Evolutionary conservation across 1,140 invertebrate species (phyloP).

Genomic region (Odontomachus brunneus): DNA sequence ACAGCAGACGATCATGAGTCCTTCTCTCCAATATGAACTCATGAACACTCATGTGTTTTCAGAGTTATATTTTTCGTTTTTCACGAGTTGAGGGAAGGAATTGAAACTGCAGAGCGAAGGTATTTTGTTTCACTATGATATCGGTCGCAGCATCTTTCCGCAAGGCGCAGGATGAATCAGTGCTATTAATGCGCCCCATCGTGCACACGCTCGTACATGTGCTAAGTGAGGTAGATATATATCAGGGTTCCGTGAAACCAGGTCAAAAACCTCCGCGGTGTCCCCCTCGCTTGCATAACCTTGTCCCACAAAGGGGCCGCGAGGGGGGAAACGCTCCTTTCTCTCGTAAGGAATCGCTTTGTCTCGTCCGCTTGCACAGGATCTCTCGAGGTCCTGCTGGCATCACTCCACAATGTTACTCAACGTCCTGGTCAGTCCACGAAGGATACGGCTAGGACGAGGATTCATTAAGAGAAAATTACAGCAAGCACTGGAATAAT

Average conservation of each 20-base stretch:
- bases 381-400: neutral
- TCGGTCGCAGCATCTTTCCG: neutral
- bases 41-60: too few relatives aligned
- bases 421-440: neutral
- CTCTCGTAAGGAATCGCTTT: slow-evolving; percentile 36
- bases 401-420: neutral
- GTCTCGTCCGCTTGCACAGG: neutral
- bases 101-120: too few relatives aligned
- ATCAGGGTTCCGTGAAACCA: slow-evolving; percentile 41
- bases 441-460: neutral
- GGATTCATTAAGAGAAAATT: too few relatives aligned
- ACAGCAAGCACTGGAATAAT: too few relatives aligned
- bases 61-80: too few relatives aligned
- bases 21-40: too few relatives aligned
- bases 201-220: neutral
- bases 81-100: too few relatives aligned
- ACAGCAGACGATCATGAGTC: too few relatives aligned
- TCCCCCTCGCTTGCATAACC: slow-evolving; percentile 32
- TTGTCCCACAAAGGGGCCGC: slow-evolving; percentile 49
- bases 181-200: neutral
- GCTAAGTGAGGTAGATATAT: neutral
- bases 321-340: slow-evolving; percentile 33
- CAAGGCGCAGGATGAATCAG: neutral
- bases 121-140: slow-evolving; percentile 5
- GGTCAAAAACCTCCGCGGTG: slow-evolving; percentile 50